Evolutionary conservation across 2,888 invertebrate genomes (phyloP), one percentile per base, ranked within the genome.

Genomic region (Himalopsyche anomala): DNA sequence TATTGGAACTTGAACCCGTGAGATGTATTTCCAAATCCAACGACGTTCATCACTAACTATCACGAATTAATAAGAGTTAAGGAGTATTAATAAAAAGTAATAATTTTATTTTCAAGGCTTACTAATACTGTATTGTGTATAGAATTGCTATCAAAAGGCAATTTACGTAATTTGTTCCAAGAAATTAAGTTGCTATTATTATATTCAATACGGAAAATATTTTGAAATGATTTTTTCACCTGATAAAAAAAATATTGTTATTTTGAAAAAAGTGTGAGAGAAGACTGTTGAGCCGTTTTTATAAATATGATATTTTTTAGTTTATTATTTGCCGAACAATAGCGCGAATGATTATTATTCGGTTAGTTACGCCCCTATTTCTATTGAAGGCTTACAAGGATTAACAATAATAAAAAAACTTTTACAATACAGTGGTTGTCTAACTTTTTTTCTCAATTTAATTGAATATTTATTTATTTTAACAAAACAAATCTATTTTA

Each of bases 311-410:
- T 56, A n/a, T 28, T 69, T 74, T 74, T 36, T 74, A 5, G 74
- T 12, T 74, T 74, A 74, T 74, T 74, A 28, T 74, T 74, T 36
- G 36, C 19, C 36, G 36, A 83, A 83, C 83, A 83, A 83, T 74
- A 19, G 51, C 74, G 79, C 36, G 40, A 62, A 56, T 51, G 38
- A 83, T 83, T 83, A 56, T 82, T 82, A 82, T 82, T 83, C 51
- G 19, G 45, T 79, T 83, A 38, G 74, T 28, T 19, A 83, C 83
- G 83, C 83, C 83, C 51, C 19, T 45, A 38, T 74, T 74, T 4
- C 74, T 12, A 74, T 74, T 38, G 74, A 74, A 9, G 74, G 74
- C 74, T 74, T 74, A 74, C 74, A 74, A 74, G 74, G 38, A 74
- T 74, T 74, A 74, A 15, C 38, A 74, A 74, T 36, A 74, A 38